Conservation (phyloP, 2,113 vertebrate species). For the Clupea harengus region DNA sequence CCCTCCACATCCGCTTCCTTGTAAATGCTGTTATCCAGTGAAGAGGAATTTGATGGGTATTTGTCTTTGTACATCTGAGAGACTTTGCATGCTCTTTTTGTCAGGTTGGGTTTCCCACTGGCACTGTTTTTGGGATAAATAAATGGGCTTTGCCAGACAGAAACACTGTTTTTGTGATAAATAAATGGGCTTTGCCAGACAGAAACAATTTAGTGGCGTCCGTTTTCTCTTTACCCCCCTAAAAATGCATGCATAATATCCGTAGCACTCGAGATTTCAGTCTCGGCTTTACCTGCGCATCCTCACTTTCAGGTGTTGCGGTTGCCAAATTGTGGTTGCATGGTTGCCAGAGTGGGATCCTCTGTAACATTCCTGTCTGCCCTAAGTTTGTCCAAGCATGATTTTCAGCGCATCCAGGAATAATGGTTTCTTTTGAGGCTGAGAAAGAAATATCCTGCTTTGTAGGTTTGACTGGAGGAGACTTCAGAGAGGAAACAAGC, state of each 20-base stretch:
- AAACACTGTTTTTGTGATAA: neutral
- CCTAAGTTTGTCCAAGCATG: slow-evolving; percentile 7
- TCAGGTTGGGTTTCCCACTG: neutral
- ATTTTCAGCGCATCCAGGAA: slow-evolving; percentile 2
- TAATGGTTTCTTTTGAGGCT: neutral
- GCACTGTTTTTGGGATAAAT: neutral
- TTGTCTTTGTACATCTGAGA: neutral
- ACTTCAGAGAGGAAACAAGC: neutral
- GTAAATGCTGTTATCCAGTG: neutral
- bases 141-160: slow-evolving; percentile 7
- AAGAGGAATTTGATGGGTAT: slow-evolving; percentile 13
- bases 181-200: slow-evolving; percentile 6
- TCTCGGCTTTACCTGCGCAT: neutral
- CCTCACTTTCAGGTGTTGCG: slow-evolving; percentile 11
- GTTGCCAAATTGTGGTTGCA: slow-evolving; percentile 1
- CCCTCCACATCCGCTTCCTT: neutral
- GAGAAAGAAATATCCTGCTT: slow-evolving; percentile 5
- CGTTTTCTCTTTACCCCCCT: slow-evolving; percentile 3
- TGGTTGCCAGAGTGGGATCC: slow-evolving; percentile 3
- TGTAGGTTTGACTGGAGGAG: neutral
- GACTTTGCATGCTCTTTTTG: neutral
- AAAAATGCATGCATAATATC: neutral
- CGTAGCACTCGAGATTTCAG: neutral
- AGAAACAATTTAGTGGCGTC: slow-evolving; percentile 18
- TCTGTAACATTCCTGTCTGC: slow-evolving; percentile 17